Evolutionary conservation across 2,113 vertebrate species (phyloP).

Genomic region (Apus apus): DNA sequence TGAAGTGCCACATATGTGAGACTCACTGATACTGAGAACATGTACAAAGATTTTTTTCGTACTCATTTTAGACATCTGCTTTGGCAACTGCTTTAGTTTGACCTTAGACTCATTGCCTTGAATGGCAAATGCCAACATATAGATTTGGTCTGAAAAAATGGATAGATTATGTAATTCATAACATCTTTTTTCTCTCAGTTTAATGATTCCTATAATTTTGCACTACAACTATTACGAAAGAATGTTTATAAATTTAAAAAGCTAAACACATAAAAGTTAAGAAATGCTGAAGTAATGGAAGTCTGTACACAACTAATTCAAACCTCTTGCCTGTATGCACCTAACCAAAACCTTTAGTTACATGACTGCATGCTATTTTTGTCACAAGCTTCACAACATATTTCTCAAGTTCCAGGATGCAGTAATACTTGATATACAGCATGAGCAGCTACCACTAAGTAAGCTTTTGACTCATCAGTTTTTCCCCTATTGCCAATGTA

Average conservation of each 20-base stretch:
- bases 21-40: neutral
- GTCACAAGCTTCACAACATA: neutral
- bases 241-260: neutral
- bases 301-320: neutral
- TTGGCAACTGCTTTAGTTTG: constrained; percentile 49
- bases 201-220: constrained; percentile 55
- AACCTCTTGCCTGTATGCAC: neutral
- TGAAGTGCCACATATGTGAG: neutral
- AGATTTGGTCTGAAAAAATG: constrained; percentile 56
- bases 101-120: constrained; percentile 32
- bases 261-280: neutral
- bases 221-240: neutral
- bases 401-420: neutral
- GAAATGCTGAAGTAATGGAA: neutral
- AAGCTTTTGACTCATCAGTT: neutral
- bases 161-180: constrained; percentile 11
- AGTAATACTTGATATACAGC: neutral
- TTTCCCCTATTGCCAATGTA: neutral
- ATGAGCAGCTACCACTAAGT: neutral
- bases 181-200: constrained; percentile 35
- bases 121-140: constrained; percentile 14
- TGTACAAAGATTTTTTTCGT: neutral
- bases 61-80: constrained; percentile 18
- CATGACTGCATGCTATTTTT: neutral
- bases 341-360: neutral